Evolutionary conservation across 1,140 invertebrate genomes (phyloP).

Genomic region (Hylaeus anthracinus): DNA sequence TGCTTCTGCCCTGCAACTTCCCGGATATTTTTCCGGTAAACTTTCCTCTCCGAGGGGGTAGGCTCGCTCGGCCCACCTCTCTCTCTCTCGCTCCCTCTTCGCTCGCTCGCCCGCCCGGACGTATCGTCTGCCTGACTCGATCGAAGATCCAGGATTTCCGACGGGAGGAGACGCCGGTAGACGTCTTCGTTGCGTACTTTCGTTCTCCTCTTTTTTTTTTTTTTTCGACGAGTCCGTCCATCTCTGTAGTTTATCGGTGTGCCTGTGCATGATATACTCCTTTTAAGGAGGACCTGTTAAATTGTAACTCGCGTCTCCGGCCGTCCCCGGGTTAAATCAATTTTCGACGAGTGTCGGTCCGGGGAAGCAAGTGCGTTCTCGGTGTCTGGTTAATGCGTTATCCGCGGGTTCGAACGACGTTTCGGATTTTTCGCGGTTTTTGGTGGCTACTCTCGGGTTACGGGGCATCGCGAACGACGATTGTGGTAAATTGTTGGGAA

Average conservation of each 20-base stretch:
- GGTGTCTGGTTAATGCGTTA: not conserved
- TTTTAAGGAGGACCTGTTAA: constrained; percentile 36
- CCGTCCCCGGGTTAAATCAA: not conserved
- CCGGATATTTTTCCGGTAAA: constrained; percentile 78
- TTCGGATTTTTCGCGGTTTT: not conserved
- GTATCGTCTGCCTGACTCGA: constrained; percentile 66
- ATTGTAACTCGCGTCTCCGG: constrained; percentile 26
- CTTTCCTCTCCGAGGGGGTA: constrained; percentile 65
- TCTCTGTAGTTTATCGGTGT: constrained; percentile 32
- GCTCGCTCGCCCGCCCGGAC: constrained; percentile 50
- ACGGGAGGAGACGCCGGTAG: constrained; percentile 66
- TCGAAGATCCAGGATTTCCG: constrained; percentile 77
- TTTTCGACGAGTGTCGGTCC: constrained; percentile 11
- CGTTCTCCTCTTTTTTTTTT: constrained; percentile 16
- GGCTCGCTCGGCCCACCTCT: constrained; percentile 35
- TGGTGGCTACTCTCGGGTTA: too few species aligned
- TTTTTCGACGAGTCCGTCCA: too few species aligned
- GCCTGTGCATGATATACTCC: constrained; percentile 26
- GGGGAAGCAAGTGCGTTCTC: constrained; percentile 15
- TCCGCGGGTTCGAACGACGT: not conserved
- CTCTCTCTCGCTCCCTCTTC: constrained; percentile 38
- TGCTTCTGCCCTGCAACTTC: constrained; percentile 66
- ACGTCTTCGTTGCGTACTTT: constrained; percentile 45
- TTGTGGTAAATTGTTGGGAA: too few species aligned
- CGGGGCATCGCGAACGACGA: not conserved